Evolutionary conservation across 1,140 invertebrate species (phyloP), one percentile per base, ranked within the genome.

Genomic region (Stegodyphus mimosarum): DNA sequence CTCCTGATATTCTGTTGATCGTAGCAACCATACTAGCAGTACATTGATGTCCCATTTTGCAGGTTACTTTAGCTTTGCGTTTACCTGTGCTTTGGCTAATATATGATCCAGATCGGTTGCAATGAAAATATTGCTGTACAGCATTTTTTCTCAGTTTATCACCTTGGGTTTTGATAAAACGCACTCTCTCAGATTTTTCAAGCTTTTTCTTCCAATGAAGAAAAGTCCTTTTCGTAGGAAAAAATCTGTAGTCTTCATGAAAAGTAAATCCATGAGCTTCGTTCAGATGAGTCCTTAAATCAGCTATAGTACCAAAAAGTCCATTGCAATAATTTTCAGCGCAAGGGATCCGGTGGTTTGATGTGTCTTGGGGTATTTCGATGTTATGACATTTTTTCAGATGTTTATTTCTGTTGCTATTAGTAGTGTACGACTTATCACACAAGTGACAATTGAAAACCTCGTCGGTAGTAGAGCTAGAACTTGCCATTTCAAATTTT

Each of bases 141-240:
- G 81, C 81, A 84, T 84, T 84, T 84, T 84, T 84, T 18, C 81
- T 51, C 49, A 84, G n/a, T 60, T 84, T 84, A 51, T 84, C 81
- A 55, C 81, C 81, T 70, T 84, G 81, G 9, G 81, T 84, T 76
- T 84, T 84, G 18, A 84, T 84, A 50, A 84, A 84, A 4, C 81
- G 81, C 6, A 84, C 81, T 60, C 81, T 33, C 64, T 84, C 81
- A 11, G 72, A 67, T 76, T 76, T 75, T 71, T 84, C 81, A n/a
- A 84, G 70, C 70, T 84, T 84, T 60, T 75, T 76, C 33, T 84
- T 84, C 81, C 81, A 84, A 15, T 84, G 81, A 48, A 84, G 52
- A 70, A 84, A 84, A 13, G 33, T 84, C 6, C 64, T 74, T 50
- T 84, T 84, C 4, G 72, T 84, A n/a, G 81, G 81, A 48, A 84